Evolutionary conservation across 2,888 invertebrate genomes (phyloP).

Genomic region (Elegia similella): DNA sequence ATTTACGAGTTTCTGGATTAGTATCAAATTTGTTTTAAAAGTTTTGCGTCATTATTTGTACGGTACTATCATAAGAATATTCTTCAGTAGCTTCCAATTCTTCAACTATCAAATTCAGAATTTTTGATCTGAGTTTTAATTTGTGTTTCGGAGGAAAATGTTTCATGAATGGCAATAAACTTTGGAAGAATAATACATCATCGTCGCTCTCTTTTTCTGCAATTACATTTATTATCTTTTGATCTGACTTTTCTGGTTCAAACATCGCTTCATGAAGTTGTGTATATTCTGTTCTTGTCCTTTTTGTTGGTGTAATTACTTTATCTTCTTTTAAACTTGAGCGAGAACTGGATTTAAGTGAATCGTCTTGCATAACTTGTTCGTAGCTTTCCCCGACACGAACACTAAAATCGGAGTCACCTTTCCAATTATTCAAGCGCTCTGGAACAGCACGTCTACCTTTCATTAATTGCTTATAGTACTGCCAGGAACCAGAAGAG

Average conservation of each 20-base stretch:
- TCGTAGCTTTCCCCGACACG: too few relatives aligned
- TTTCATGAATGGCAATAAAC: not conserved
- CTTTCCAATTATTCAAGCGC: not conserved
- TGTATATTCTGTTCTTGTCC: too few relatives aligned
- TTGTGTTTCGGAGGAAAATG: not conserved
- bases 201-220: not conserved
- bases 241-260: not conserved
- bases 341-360: too few relatives aligned
- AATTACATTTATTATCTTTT: too few relatives aligned
- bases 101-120: not conserved
- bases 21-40: too few relatives aligned
- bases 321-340: too few relatives aligned
- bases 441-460: not conserved
- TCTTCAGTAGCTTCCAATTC: not conserved
- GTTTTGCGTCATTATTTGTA: too few relatives aligned
- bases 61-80: too few relatives aligned
- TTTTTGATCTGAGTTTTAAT: not conserved
- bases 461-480: not conserved
- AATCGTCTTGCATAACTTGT: too few relatives aligned
- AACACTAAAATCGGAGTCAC: not conserved
- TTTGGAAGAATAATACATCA: not conserved
- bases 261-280: not conserved
- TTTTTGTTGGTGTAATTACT: too few relatives aligned
- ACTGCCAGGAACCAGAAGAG: not conserved
- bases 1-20: too few relatives aligned